Conservation (phyloP, 2,888 invertebrate species). For the Hirtodrosophila trivittata region DNA sequence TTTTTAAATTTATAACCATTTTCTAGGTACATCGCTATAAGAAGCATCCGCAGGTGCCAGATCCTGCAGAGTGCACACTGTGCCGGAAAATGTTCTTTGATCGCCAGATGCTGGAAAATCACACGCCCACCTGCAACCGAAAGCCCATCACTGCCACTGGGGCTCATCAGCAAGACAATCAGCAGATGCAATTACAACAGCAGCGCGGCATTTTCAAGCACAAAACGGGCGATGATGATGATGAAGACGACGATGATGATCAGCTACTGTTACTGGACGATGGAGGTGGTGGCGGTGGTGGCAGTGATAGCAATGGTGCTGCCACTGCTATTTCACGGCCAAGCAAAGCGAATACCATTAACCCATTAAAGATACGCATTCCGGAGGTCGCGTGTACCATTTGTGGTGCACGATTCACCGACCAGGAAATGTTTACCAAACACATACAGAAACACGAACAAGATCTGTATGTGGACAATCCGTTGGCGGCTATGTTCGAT, state of each 20-base stretch:
- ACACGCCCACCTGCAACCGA: slow-evolving; percentile 81
- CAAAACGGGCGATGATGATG: slow-evolving; percentile 79
- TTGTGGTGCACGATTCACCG: slow-evolving; percentile 82
- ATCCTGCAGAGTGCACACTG: slow-evolving; percentile 82
- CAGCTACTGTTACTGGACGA: slow-evolving; percentile 43
- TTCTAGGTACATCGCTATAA: slow-evolving; percentile 83
- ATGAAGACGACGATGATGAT: slow-evolving; percentile 59
- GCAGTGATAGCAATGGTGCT: slow-evolving; percentile 11
- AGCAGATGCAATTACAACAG: slow-evolving; percentile 13
- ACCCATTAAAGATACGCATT: slow-evolving; percentile 73
- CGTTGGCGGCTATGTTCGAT: slow-evolving; percentile 83
- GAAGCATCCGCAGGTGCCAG: slow-evolving; percentile 83
- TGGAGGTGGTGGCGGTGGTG: slow-evolving; percentile 25
- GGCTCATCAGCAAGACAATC: slow-evolving; percentile 64
- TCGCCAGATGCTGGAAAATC: slow-evolving; percentile 82
- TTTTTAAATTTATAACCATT: too few relatives aligned
- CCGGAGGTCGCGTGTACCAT: slow-evolving; percentile 83
- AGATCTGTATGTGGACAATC: slow-evolving; percentile 83
- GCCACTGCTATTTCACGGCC: slow-evolving; percentile 20
- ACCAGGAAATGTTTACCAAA: slow-evolving; percentile 83
- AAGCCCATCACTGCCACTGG: slow-evolving; percentile 75
- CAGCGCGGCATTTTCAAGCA: slow-evolving; percentile 57
- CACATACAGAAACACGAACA: slow-evolving; percentile 83
- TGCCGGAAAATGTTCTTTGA: slow-evolving; percentile 84
- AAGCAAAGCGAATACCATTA: slow-evolving; percentile 21